Base-by-base conservation (phyloP, 30 jellyfish, hydroid and myxozoan species). In the Chrysaora quinquecirrha region DNA sequence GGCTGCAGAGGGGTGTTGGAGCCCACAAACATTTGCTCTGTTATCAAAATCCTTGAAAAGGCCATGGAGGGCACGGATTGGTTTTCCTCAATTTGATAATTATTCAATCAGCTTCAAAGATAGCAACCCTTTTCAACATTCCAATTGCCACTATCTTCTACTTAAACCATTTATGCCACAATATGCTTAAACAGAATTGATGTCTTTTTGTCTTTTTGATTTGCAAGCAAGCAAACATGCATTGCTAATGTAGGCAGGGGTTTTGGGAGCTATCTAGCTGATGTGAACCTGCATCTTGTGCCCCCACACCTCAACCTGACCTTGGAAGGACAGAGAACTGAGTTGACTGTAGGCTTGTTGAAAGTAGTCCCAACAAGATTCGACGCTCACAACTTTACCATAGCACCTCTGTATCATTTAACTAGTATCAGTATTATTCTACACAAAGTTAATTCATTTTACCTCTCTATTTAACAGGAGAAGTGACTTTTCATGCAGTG, bases 391-490 rank as follows among this genome's bases (percentile, higher is more conserved):
- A n/a, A n/a, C n/a, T 9, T 43, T 43, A 16, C 12, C 58, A 43
- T 9, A 43, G 12, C 12, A 43, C 58, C 16, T 43, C 12, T 43
- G 16, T 16, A 43, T 43, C 12, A 43, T 43, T 43, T 16, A 9
- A 16, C 9, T 16, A 9, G 58, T 43, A 6, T 9, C 12, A 6
- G 58, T 9, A 43, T 43, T 43, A 16, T 9, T 6, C 9, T 16
- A 9, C 58, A 43, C 16, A 16, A 43, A 43, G 58, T 43, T 43
- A 6, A 16, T 16, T 16, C 58, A 6, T 43, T 16, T 6, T 6
- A 16, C 12, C 9, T 43, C 58, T 6, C 12, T 6, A 43, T 6
- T 43, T 16, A 9, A 43, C 12, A 80, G 90, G 77, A 68, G 83
- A 19, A 28, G 20, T 11, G 52, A 14, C 1, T 80, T 64, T 56